Percentiles rank a stretch among this genome's conserved stretches.
Conservation (phyloP, 64 coral and sea anemone species). For the Montipora sp. region DNA sequence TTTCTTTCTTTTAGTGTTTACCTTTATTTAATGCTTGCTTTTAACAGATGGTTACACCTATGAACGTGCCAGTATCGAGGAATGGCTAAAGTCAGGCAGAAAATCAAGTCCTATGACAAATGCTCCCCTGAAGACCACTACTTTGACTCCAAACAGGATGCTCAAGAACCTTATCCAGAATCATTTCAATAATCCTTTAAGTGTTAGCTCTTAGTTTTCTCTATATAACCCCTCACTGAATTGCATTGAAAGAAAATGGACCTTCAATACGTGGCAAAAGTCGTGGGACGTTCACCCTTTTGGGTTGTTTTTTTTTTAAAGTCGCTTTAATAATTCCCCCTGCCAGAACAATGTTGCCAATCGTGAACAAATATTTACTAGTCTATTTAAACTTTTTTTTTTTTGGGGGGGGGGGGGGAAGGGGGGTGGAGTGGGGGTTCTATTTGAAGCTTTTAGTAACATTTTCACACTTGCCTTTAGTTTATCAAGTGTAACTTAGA, state of each 20-base stretch:
- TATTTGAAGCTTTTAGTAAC: too few relatives aligned
- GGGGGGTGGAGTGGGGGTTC: too few relatives aligned
- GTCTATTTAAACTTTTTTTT: too few relatives aligned
- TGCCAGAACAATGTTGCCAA: too few relatives aligned
- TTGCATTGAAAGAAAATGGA: background rate
- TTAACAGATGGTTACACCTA: slow-evolving; percentile 95
- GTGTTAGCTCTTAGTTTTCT: background rate
- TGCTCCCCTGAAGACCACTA: slow-evolving; percentile 79
- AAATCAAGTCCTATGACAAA: slow-evolving; percentile 97
- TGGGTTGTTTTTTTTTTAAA: too few relatives aligned
- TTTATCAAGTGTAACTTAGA: too few relatives aligned
- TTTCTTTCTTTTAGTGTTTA: background rate
- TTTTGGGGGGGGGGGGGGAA: too few relatives aligned
- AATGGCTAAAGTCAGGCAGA: slow-evolving; percentile 87
- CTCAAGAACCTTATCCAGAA: slow-evolving; percentile 86
- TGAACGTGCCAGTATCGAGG: slow-evolving; percentile 89
- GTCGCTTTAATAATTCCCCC: too few relatives aligned
- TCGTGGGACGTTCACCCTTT: too few relatives aligned
- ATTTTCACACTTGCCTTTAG: too few relatives aligned
- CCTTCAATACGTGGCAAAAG: too few relatives aligned
- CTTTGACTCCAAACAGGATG: slow-evolving; percentile 93
- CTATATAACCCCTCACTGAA: background rate
- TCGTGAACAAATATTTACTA: too few relatives aligned
- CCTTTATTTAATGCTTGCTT: background rate
- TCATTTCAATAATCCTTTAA: slow-evolving; percentile 44